Base-by-base conservation (phyloP, 2,113 vertebrate species). In the Daboia siamensis region DNA sequence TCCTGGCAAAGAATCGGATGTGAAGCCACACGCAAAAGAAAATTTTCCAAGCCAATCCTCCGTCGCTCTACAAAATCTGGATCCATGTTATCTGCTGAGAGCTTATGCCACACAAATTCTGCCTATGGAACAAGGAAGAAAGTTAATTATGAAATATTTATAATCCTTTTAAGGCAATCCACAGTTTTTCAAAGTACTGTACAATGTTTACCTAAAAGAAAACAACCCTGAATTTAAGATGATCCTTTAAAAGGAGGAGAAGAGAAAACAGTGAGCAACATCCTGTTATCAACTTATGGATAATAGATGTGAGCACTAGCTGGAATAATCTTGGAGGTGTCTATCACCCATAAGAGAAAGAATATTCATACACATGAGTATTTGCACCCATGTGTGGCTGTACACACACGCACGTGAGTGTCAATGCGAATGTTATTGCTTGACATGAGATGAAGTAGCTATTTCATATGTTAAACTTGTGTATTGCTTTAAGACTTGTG, bases 21-120 rank as follows among this genome's bases (percentile, higher is more conserved):
- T 1, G 98, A 99, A 80, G 98, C 98, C 91, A 99, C 98, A 44
- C 99, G 98, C 26, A 99, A 96, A 91, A 99, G 97, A 93, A 99
- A 99, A 96, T 99, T 99, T 97, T 99, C 99, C 94, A 99, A 97
- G n/a, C 99, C 99, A 0, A 99, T 98, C 92, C 99, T 97, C 90
- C 99, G 98, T 88, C 99, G 97, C 96, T 99, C 99, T 96, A 99
- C 99, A 95, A 99, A 99, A 96, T 99, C 99, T 1, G 99, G 99
- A 96, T 99, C 99, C 99, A 99, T 99, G 92, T 99, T 99, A 97
- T 99, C 99, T 80, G 99, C 99, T 0, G 99, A 99, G 8, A 99
- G 97, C 96, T 99, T 99, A 97, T 99, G 99, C 99, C 99, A 99
- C 95, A 99, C 99, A 92, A 99, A 99, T 97, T 99, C 99, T 93